Evolutionary conservation across 2,888 invertebrate species (phyloP), one percentile per base, ranked within the genome.

Genomic region (Kuschelorhynchus macadamiae): DNA sequence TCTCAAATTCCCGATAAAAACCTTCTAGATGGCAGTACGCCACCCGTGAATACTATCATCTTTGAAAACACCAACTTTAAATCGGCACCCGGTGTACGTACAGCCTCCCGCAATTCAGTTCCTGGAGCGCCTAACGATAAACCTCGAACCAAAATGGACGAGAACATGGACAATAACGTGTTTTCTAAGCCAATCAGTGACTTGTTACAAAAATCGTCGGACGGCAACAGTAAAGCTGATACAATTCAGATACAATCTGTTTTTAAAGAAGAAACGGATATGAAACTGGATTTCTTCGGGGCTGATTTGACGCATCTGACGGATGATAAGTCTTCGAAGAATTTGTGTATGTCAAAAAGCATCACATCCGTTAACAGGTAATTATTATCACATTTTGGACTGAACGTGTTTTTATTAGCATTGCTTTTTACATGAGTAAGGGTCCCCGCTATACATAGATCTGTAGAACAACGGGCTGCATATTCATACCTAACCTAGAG

Each of bases 221-320:
- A 62, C 5, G 16, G 17, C 11, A 33, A 33, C 16, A 47, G 53
- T 32, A 86, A 87, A 72, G 81, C 76, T 46, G 82, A 85, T 72
- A 81, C 9, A 84, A 85, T 53, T 18, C 86, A 86, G 66, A 85
- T 94, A 78, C n/a, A n/a, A n/a, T 91, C 90, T n/a, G 87, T 93
- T 81, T 93, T 92, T 77, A 89, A 89, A 64, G 94, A 94, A 81
- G 93, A 94, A 78, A 91, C 89, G 18, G 95, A 95, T 79, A 94
- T 96, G 89, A 96, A 96, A 83, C 85, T 97, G 61, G 95, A 96
- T 82, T 97, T 97, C 81, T 96, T 96, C 82, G 95, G 95, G 79
- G 91, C 93, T 14, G 94, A 93, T 76, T 87, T 95, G 53, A 89
- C 89, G 12, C 91, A 90, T 80, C 85, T 92, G 44, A 89, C 92